phyloP scores from a whole-genome alignment of 2,888 invertebrate genomes.

The Itoplectis maculator region DNA sequence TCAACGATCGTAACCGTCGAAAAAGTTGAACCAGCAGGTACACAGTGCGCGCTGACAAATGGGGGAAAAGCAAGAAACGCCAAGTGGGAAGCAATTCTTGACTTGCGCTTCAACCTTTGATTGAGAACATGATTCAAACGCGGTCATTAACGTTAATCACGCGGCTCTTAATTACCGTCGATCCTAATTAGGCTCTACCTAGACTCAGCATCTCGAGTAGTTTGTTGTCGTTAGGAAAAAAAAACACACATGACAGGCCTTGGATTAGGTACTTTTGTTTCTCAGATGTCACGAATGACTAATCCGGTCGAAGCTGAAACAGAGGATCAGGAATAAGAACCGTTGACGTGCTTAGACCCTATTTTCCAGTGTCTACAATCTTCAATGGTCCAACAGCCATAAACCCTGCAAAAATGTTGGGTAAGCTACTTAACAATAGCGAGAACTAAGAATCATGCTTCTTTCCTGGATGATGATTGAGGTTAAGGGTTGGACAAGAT shows the following conservation, averaged over 20 bases:
- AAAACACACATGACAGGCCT: not conserved
- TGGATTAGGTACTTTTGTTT: conserved; percentile 2
- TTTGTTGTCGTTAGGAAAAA: not conserved
- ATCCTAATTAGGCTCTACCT: conserved; percentile 8
- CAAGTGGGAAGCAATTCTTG: not conserved
- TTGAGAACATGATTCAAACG: conserved; percentile 7
- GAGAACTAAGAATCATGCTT: not conserved
- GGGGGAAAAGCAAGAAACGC: not conserved
- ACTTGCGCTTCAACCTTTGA: conserved; percentile 15
- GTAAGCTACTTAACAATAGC: not conserved
- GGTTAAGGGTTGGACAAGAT: not conserved
- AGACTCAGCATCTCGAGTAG: not conserved
- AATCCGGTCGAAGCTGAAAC: not conserved
- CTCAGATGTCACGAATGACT: conserved; percentile 4
- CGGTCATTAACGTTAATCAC: conserved; percentile 13
- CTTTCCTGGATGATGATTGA: not conserved
- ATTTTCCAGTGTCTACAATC: not conserved
- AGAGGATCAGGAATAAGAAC: not conserved
- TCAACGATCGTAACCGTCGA: conserved; percentile 21
- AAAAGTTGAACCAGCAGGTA: not conserved
- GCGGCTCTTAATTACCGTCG: conserved; percentile 29
- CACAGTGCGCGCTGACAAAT: not conserved
- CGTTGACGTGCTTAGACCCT: not conserved
- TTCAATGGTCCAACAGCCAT: too few species aligned
- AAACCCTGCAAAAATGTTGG: not conserved